Evolutionary conservation across 2,113 vertebrate genomes (phyloP), one percentile per base, ranked within the genome.

Genomic region (Saguinus midas): DNA sequence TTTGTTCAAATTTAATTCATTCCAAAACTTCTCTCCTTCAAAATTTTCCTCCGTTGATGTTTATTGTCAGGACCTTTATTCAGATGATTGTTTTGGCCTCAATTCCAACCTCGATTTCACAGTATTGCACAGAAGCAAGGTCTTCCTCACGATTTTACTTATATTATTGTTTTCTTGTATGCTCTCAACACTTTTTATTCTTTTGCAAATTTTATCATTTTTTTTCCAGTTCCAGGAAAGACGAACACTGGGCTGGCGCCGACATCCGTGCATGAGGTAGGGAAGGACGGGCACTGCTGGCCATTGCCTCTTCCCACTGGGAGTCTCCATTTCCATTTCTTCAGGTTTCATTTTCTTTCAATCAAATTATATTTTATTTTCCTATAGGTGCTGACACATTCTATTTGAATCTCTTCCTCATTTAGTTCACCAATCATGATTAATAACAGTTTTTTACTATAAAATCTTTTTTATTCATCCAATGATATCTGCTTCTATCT

Each of bases 241-340:
- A 12, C 0, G 4, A 2, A 13, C 20, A 1, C 1, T 11, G 32
- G n/a, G 1, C 2, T 20, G 90, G 32, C n/a, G 45, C 0, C 0
- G 4, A 1, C 5, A 3, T 29, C 43, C 13, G 7, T 27, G 0
- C 1, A 2, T 17, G 45, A 23, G 18, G 1, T 3, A 25, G 27
- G 11, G 17, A 45, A 27, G 8, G 12, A 21, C 0, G 3, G 23
- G 0, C 1, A 1, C 8, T 0, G 7, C 8, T 17, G 6, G 37
- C 20, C 4, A 32, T 13, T 3, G 0, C 0, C 3, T 29, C 4
- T 35, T 23, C 5, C 25, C 27, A 6, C 0, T 2, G 2, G 50
- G 25, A 58, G 21, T 14, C 13, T 40, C 37, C 48, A 29, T 40
- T 4, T 0, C 11, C 18, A 8, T 20, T 43, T 52, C 52, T 80